Conservation (phyloP, 2,888 invertebrate species). For the Pyrochroa serraticornis region DNA sequence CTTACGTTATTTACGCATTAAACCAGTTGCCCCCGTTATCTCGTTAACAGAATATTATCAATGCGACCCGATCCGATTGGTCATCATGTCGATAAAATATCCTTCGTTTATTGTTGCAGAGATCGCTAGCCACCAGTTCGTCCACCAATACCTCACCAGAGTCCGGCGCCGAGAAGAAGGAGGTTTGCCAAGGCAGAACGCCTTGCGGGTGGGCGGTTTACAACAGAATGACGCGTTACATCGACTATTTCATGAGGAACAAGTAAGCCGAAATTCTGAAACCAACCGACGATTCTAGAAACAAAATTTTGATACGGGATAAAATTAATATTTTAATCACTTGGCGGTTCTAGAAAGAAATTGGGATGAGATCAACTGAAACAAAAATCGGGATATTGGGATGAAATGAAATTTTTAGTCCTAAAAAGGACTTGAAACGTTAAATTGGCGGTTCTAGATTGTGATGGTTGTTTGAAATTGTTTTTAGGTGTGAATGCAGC, state of each 20-base stretch:
- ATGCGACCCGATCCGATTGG: neutral
- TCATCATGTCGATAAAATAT: constrained; percentile 1
- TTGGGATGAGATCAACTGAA: too few species aligned
- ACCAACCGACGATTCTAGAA: too few species aligned
- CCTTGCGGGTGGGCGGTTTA: constrained; percentile 71
- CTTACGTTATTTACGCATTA: neutral
- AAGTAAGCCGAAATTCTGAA: too few species aligned
- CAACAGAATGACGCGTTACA: constrained; percentile 57
- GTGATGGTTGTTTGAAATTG: too few species aligned
- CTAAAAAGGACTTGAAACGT: too few species aligned
- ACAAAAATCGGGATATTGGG: too few species aligned
- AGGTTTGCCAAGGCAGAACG: constrained; percentile 39
- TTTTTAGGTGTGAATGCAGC: constrained; percentile 63
- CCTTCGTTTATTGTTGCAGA: constrained; percentile 18
- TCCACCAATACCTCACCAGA: constrained; percentile 20
- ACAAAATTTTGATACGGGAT: too few species aligned
- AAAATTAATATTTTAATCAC: too few species aligned
- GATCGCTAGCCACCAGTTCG: constrained; percentile 18
- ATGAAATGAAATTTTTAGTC: too few species aligned
- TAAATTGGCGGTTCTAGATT: too few species aligned
- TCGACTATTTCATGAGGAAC: constrained; percentile 65
- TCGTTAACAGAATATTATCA: neutral
- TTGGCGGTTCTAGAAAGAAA: too few species aligned
- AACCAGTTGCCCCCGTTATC: neutral
- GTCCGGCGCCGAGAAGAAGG: constrained; percentile 7